Evolutionary conservation across 2,888 invertebrate genomes (phyloP).

Genomic region (Idaea biselata): DNA sequence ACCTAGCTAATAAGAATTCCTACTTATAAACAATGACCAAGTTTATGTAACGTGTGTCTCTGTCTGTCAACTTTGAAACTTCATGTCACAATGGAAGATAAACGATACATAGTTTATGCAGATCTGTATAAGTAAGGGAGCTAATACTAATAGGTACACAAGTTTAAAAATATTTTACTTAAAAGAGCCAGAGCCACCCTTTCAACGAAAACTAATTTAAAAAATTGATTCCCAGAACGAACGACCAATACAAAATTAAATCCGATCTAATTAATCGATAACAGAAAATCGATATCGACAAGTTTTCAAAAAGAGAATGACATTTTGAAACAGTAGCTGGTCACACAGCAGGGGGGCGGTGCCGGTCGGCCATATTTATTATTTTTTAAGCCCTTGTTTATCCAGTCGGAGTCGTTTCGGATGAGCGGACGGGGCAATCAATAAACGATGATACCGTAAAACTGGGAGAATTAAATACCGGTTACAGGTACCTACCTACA

Average conservation of each 20-base stretch:
- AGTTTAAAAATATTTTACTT: too few relatives aligned
- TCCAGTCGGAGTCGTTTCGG: slow-evolving; percentile 68
- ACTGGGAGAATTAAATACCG: slow-evolving; percentile 35
- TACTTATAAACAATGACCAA: too few relatives aligned
- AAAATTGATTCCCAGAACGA: not conserved
- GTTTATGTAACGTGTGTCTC: too few relatives aligned
- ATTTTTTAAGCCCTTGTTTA: slow-evolving; percentile 75
- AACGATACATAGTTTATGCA: too few relatives aligned
- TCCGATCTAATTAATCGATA: slow-evolving; percentile 28
- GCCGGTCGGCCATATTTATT: slow-evolving; percentile 70
- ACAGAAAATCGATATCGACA: slow-evolving; percentile 39
- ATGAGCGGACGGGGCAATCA: slow-evolving; percentile 72
- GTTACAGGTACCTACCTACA: not conserved
- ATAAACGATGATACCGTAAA: slow-evolving; percentile 72
- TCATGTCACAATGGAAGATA: too few relatives aligned
- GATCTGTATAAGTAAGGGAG: too few relatives aligned
- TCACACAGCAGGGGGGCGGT: slow-evolving; percentile 72
- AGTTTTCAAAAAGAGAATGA: slow-evolving; percentile 55
- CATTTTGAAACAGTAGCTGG: slow-evolving; percentile 75
- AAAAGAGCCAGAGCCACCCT: too few relatives aligned
- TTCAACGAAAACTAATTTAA: not conserved
- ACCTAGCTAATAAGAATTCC: too few relatives aligned
- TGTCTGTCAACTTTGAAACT: too few relatives aligned
- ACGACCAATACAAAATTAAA: slow-evolving; percentile 15
- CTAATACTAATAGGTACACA: too few relatives aligned